Percentiles rank a stretch among this genome's conserved stretches.
phyloP scores from a whole-genome alignment of 2,113 vertebrate species.

The Cyanocitta stelleri region DNA sequence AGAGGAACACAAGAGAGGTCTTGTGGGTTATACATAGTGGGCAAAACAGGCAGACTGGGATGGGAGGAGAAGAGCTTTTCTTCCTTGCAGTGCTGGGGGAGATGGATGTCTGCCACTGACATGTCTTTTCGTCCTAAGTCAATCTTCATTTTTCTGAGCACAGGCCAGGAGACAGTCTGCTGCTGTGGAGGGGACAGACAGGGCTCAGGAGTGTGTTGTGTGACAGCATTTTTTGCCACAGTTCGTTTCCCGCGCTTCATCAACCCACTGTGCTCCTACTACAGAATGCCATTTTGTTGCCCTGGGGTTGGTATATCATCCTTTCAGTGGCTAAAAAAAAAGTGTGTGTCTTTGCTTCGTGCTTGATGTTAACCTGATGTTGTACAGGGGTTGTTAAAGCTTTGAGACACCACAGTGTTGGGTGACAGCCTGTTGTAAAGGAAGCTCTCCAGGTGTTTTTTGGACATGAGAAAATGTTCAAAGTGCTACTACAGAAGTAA shows the following conservation, averaged over 20 bases:
- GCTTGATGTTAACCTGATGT: background rate
- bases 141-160: background rate
- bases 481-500: background rate
- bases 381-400: background rate
- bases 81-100: background rate
- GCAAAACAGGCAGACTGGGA: background rate
- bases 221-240: background rate
- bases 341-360: background rate
- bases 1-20: background rate
- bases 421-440: background rate
- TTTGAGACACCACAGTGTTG: background rate
- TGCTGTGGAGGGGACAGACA: background rate
- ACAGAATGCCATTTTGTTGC: background rate
- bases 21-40: background rate
- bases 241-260: fast-evolving
- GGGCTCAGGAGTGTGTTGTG: no score
- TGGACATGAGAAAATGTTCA: background rate
- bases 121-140: background rate
- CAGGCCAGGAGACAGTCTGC: background rate
- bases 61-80: background rate
- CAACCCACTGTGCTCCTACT: fast-evolving
- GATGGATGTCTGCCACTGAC: background rate
- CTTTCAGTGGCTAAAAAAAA: background rate
- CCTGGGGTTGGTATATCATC: fast-evolving
- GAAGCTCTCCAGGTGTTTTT: background rate